Base-by-base conservation (phyloP, 1,140 invertebrate species). In the Euwallacea similis region DNA sequence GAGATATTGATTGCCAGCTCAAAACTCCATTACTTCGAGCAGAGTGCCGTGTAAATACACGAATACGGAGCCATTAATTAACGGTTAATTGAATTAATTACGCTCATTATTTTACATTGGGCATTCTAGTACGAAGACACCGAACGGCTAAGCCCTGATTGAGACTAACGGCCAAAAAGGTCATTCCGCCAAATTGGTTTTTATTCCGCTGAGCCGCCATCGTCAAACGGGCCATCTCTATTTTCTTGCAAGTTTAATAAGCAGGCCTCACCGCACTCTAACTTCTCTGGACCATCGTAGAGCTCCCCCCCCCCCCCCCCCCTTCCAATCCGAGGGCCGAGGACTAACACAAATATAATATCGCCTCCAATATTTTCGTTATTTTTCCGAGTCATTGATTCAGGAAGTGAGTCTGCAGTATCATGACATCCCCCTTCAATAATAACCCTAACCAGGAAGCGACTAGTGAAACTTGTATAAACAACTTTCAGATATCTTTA, bases 81-180 rank as follows among this genome's bases (percentile, higher is more conserved):
- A 82, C 81, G 80, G 80, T 83, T 83, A 82, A 83, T 83, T 83
- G 82, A 82, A 83, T 83, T 83, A 83, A 83, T 83, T 81, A 78
- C 81, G 73, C 77, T 82, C 80, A 81, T 83, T 82, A 83, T 82
- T 82, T 80, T 75, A 75, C 79, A 79, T 81, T 79, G 79, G 72
- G 77, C 76, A 77, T 76, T 77, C 76, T 77, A 78, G 75, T 73
- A 63, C 74, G 73, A 76, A 76, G 76, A 77, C 73, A 75, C 71
- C 60, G 75, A 76, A 55, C 61, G 75, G 71, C 74, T 75, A 77
- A 78, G 73, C 77, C 73, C 75, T 79, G 77, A 79, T 79, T 79
- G 77, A 79, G 75, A 78, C 75, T 77, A 79, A 79, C 76, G 74
- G 75, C 72, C 74, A 46, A 61, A 65, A 74, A 73, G 76, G 75